These are phyloP conservation scores for Osmerus mordax DNA, from an alignment of 2,113 vertebrate genomes.

Conservation along the genomic window DNA sequence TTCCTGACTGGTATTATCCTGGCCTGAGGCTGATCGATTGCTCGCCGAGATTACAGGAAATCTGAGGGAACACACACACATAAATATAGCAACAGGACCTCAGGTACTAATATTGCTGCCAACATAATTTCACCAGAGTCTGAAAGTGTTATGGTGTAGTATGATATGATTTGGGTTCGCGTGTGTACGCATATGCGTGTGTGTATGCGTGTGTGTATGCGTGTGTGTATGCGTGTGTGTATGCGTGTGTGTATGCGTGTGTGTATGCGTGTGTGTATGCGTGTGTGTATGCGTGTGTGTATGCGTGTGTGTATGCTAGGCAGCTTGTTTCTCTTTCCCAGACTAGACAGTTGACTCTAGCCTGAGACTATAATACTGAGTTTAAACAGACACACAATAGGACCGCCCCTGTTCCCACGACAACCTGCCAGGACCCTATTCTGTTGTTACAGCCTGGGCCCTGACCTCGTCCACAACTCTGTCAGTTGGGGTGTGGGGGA, in stretches of 20 bases:
- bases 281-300: no score
- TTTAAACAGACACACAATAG: constrained; percentile 69
- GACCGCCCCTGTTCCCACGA: constrained; percentile 56
- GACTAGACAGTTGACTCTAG: constrained; percentile 52
- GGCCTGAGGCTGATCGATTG: not conserved
- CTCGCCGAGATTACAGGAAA: not conserved
- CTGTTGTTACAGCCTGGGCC: constrained; percentile 34
- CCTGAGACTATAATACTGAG: constrained; percentile 47
- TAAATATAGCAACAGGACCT: not conserved
- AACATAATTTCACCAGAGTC: not conserved
- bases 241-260: no score
- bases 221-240: no score
- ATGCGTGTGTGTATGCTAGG: constrained; percentile 17
- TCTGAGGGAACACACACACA: not conserved
- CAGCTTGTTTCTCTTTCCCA: constrained; percentile 66
- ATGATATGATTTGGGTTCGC: not conserved
- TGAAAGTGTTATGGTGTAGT: not conserved
- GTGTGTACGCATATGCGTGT: constrained; percentile 11
- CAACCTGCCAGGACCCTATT: constrained; percentile 43
- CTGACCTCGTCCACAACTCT: not conserved
- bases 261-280: no score
- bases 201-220: no score
- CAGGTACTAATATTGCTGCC: not conserved
- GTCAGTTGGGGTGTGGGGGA: not conserved
- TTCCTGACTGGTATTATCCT: not conserved